Conservation (phyloP, 2,113 vertebrate genomes). For the Crypturellus undulatus region DNA sequence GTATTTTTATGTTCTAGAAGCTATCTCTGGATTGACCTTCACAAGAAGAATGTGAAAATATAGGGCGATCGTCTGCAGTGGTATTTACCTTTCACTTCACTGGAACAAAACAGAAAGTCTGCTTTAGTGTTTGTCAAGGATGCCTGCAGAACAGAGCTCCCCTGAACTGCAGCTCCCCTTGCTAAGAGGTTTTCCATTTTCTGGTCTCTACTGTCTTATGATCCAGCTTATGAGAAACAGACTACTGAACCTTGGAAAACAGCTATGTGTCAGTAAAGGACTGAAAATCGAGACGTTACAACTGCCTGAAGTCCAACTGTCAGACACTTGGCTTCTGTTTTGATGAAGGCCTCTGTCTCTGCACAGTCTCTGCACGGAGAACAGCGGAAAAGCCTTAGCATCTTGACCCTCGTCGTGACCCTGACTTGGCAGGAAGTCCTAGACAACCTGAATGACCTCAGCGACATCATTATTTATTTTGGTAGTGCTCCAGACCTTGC, state of each 20-base stretch:
- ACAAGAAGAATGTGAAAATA: constrained; percentile 33
- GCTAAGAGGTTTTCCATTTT: not conserved
- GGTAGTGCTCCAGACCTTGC: not conserved
- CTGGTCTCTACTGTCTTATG: not conserved
- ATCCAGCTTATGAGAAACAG: not conserved
- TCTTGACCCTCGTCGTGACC: not conserved
- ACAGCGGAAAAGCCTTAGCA: not conserved
- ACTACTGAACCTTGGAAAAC: not conserved
- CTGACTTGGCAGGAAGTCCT: not conserved
- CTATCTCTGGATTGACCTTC: constrained; percentile 30
- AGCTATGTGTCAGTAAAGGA: not conserved
- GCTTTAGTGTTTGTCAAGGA: not conserved
- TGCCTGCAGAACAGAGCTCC: not conserved
- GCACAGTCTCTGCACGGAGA: not conserved
- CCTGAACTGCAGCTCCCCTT: not conserved
- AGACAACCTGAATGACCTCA: not conserved
- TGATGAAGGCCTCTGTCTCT: not conserved
- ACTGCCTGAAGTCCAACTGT: not conserved
- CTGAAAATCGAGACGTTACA: fast-evolving
- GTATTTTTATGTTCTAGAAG: not conserved
- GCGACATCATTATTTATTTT: not conserved
- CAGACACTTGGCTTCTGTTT: not conserved
- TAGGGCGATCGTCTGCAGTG: not conserved
- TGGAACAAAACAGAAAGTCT: not conserved
- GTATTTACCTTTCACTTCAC: not conserved